These are phyloP conservation scores for Nesogale talazaci DNA, from an alignment of 2,113 vertebrate species.

Conservation along the genomic window DNA sequence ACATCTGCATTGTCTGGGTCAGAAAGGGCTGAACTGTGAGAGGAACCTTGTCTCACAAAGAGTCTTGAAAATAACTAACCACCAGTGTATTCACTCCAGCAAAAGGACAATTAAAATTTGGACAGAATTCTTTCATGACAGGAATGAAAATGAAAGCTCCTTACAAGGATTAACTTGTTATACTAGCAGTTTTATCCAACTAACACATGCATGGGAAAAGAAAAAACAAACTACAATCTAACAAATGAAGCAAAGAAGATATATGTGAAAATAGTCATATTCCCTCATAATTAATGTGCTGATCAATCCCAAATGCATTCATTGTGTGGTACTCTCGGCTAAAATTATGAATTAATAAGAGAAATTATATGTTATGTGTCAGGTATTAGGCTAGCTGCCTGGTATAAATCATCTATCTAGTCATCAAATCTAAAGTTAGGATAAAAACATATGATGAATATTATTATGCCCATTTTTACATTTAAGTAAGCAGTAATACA, in stretches of 20 bases:
- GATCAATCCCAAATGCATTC: neutral
- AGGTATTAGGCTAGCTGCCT: neutral
- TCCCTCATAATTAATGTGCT: neutral
- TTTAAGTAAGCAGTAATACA: neutral
- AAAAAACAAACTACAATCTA: conserved; percentile 23
- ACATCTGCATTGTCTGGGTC: conserved; percentile 22
- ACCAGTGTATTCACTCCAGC: conserved; percentile 16
- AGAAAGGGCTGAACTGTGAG: conserved; percentile 48
- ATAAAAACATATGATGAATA: neutral
- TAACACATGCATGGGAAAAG: conserved; percentile 55
- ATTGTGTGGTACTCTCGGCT: neutral
- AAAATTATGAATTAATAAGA: neutral
- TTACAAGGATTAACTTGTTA: conserved; percentile 39
- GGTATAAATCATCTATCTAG: neutral
- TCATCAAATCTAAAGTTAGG: neutral
- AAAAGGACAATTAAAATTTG: conserved; percentile 43
- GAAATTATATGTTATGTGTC: neutral
- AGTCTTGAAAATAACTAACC: conserved; percentile 51
- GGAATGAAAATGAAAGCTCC: conserved; percentile 53
- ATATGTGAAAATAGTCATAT: neutral
- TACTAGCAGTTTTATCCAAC: conserved; percentile 45
- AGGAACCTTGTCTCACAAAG: conserved; percentile 58
- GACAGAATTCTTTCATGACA: conserved; percentile 27
- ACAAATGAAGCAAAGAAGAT: neutral
- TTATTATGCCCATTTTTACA: neutral